phyloP scores from a whole-genome alignment of 2,113 vertebrate genomes.

The Nestor notabilis region DNA sequence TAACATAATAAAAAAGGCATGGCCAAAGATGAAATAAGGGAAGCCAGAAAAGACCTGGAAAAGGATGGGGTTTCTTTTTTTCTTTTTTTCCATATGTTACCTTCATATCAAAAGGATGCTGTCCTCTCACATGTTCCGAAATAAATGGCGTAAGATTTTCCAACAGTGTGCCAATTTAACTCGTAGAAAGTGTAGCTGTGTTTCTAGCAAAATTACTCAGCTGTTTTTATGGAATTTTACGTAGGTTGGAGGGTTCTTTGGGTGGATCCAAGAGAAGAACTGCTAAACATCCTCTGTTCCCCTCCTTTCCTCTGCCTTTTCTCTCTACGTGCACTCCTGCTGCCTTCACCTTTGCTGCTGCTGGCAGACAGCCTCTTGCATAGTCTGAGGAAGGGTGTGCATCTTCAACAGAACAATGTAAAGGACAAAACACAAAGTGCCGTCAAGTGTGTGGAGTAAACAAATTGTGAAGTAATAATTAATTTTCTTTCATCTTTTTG shows the following conservation, averaged over 20 bases:
- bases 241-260: not conserved
- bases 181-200: not conserved
- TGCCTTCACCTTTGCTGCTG: constrained; percentile 49
- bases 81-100: not conserved
- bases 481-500: constrained; percentile 54
- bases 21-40: not conserved
- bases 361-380: constrained; percentile 48
- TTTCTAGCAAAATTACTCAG: not conserved
- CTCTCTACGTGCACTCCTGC: not conserved
- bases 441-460: constrained; percentile 40
- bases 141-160: not conserved
- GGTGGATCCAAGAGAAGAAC: not conserved
- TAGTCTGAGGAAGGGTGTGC: constrained; percentile 62
- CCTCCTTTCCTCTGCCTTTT: constrained; percentile 36
- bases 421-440: constrained; percentile 36
- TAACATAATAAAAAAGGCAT: not conserved
- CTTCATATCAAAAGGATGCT: not conserved
- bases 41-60: not conserved
- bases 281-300: constrained; percentile 9
- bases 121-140: not conserved
- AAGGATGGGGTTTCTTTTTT: not conserved
- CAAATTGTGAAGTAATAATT: constrained; percentile 35
- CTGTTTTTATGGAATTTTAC: not conserved
- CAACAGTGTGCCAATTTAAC: not conserved
- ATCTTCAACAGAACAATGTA: constrained; percentile 50